Base-by-base conservation (phyloP, 92 coral and sea anemone genomes). In the Diadumene lineata region DNA sequence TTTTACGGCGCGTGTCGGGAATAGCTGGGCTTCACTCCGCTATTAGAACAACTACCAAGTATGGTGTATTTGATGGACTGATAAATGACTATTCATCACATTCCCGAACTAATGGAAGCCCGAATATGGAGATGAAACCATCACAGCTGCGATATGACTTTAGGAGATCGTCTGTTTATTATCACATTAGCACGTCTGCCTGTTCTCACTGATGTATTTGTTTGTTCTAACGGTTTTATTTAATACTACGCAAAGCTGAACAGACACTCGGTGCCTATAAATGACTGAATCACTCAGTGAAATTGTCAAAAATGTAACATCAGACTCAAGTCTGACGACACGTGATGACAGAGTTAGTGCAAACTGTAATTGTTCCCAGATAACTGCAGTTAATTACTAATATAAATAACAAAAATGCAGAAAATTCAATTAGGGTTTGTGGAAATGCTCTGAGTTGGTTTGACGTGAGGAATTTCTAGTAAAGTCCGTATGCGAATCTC, bases 211-310 rank as follows among this genome's bases (percentile, higher is more conserved):
- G 13, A 57, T 56, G 71, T 71, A 67, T 68, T 78, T 78, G 76
- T 78, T 78, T 78, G 75, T 27, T 60, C 65, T 78, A 78, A 78
- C 82, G 82, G 82, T 78, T 67, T 66, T 60, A 21, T n/a, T n/a
- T n/a, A n/a, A n/a, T n/a, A n/a, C n/a, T n/a, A n/a, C n/a, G n/a
- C n/a, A n/a, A 34, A 50, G 64, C 7, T 31, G 33, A 50, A 18
- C 31, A 30, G 53, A 34, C 18, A 15, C 17, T 71, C 26, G 57
- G 51, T 53, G 43, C 61, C 57, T 34, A 57, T 44, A 50, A 48
- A 32, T 73, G 78, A 33, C 66, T 29, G n/a, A 18, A 34, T 30
- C 63, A 43, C 75, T 78, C 75, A 78, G 43, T 66, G 51, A 19
- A 18, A 13, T 34, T 68, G 82, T 78, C 82, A 68, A 34, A 4